Evolutionary conservation across 1,140 invertebrate species (phyloP), one percentile per base, ranked within the genome.

Genomic region (Drosophila ambigua): DNA sequence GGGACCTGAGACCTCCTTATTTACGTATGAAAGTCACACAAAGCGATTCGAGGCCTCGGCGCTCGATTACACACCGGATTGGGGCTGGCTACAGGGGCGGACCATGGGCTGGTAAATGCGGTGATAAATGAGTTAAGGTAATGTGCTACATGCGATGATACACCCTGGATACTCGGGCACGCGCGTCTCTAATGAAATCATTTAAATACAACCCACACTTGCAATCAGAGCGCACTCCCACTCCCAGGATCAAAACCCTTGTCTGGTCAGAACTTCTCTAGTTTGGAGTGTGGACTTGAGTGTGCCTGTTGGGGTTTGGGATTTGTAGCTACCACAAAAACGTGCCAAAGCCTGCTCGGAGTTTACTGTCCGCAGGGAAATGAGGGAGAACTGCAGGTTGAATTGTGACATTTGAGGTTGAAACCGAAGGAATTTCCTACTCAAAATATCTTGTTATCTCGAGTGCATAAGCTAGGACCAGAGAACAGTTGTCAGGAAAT

Each of bases 71-170:
- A 64, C 79, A 59, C 45, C 79, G 79, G 59, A 60, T 66, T 75
- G 72, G 60, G 71, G 50, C 49, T 57, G 20, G 43, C 5, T n/a
- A 23, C 3, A 15, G 35, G 24, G 28, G 52, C 28, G 11, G 51
- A 26, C 41, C 52, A 31, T 6, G 28, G 75, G 54, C 65, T 85
- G 69, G 81, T 87, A 78, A 85, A 81, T 87, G 77, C 73, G 81
- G 77, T 85, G 81, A 85, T 85, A 85, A 85, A 85, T 85, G 77
- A 81, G 81, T 87, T 81, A 81, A 85, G 81, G 81, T 85, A 85
- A 85, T 85, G 81, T 74, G 65, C 72, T 85, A 81, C 77, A 85
- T 58, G 68, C 68, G 46, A 52, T 68, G 62, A 67, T 73, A 74
- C 81, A 66, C 74, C 62, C 43, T 55, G 82, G 74, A 80, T 68